phyloP scores from a whole-genome alignment of 1,140 invertebrate genomes.

The Procambarus virginalis region DNA sequence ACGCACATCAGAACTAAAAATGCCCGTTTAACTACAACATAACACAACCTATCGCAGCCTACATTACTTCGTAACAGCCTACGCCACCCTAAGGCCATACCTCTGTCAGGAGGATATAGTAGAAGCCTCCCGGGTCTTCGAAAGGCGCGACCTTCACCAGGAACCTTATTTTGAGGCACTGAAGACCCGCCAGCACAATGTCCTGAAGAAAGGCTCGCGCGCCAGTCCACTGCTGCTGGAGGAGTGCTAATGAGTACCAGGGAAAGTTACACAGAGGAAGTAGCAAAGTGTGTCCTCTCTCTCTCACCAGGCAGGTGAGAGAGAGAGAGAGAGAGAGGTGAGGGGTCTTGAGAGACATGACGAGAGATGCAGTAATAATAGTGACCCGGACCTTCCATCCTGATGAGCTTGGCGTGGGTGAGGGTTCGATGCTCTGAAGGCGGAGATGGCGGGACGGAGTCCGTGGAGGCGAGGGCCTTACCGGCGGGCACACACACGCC shows the following conservation, averaged over 20 bases:
- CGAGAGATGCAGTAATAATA: background rate
- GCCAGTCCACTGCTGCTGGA: slow-evolving; percentile 47
- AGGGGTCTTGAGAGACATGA: no score
- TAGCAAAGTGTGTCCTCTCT: no score
- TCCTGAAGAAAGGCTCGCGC: slow-evolving; percentile 57
- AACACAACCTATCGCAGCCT: no score
- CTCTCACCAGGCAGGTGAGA: no score
- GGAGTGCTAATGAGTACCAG: background rate
- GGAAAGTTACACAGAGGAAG: background rate
- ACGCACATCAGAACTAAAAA: no score
- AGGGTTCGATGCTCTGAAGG: slow-evolving; percentile 47
- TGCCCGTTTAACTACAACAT: no score
- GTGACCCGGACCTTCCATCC: slow-evolving; percentile 43
- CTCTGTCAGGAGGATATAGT: slow-evolving; percentile 32
- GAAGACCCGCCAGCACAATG: slow-evolving; percentile 32
- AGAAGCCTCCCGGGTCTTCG: slow-evolving; percentile 23
- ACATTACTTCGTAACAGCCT: no score
- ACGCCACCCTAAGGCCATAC: background rate
- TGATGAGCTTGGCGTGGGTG: slow-evolving; percentile 46
- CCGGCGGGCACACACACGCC: slow-evolving; percentile 11
- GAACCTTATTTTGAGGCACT: slow-evolving; percentile 40
- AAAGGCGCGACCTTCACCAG: slow-evolving; percentile 40
- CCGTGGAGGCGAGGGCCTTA: background rate
- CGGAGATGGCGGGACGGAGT: slow-evolving; percentile 18
- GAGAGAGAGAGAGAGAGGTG: no score